A percentile compares a stretch with the other conserved stretches of the same genome.
Conservation (phyloP, 2,888 invertebrate species). For the Atrina japonica region DNA sequence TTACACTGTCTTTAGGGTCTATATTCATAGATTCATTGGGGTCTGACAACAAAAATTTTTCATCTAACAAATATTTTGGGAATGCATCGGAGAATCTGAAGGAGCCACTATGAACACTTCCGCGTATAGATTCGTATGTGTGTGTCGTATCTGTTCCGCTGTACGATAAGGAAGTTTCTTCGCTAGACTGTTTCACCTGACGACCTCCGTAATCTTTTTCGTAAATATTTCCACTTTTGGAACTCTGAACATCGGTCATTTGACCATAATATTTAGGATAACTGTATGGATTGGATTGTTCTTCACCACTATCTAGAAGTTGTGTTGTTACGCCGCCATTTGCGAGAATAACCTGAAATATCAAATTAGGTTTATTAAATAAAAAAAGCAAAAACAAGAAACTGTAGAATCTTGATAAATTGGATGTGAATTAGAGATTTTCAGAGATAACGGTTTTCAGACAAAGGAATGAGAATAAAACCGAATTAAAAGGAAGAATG, state of each 20-base stretch:
- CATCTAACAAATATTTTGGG: constrained; percentile 8
- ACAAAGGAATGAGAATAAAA: too few species aligned
- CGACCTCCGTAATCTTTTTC: constrained; percentile 11
- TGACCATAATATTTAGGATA: constrained; percentile 24
- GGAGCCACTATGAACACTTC: constrained; percentile 26
- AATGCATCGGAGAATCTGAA: constrained; percentile 28
- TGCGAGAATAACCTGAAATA: constrained; percentile 15
- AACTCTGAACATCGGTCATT: neutral
- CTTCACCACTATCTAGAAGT: neutral
- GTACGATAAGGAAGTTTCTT: constrained; percentile 35
- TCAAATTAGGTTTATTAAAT: neutral
- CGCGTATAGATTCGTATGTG: constrained; percentile 38
- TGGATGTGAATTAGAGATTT: too few species aligned
- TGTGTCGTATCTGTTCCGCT: constrained; percentile 39
- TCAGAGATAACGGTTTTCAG: too few species aligned
- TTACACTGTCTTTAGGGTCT: neutral
- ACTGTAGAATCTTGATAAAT: too few species aligned
- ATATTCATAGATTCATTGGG: neutral
- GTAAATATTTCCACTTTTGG: constrained; percentile 6
- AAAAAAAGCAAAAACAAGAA: too few species aligned
- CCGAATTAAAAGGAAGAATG: too few species aligned
- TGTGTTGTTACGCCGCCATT: constrained; percentile 13
- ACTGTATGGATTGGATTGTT: neutral
- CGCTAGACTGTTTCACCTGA: constrained; percentile 15
- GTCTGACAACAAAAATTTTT: neutral